Base-by-base conservation (phyloP, 1,140 invertebrate species). In the Doryteuthis pealeii region DNA sequence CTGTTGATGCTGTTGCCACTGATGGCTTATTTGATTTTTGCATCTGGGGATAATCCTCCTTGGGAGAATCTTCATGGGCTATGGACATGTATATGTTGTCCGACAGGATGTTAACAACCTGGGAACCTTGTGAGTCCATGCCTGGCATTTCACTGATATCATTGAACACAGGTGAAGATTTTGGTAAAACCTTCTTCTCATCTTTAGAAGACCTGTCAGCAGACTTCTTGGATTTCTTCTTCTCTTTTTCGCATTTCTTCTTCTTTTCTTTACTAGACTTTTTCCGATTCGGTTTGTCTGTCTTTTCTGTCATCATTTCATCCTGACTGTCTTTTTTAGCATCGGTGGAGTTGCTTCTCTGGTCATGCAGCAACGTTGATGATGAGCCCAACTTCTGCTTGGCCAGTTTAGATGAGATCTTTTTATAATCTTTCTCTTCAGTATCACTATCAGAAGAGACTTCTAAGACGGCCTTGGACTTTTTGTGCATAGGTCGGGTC, bases 381-480 rank as follows among this genome's bases (percentile, higher is more conserved):
- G 54, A 12, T n/a, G 22, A 5, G 18, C 10, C 26, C 26, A 62
- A n/a, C 18, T 28, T 62, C 54, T 62, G 22, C 26, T 62, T 62
- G 10, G 54, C 5, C 26, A 62, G 18, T 62, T 62, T 62, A 2
- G 54, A 15, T 15, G 54, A 28, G 26, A 62, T 2, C 26, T 62
- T 28, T 62, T 62, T 62, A 28, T 62, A 62, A 10, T 77, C 72
- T 49, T 74, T 58, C 77, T 77, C 73, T 76, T 81, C 76, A 69
- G 75, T 75, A 54, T 79, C 78, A 43, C 79, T 80, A 69, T 82
- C 81, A 15, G 81, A 80, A 8, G 81, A 80, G n/a, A 82, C 78
- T 35, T 82, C 78, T 18, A 78, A 54, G 22, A 80, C 75, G 71
- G 76, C 75, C 74, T 74, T 80, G 33, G 58, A 58, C 70, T 77